Evolutionary conservation across 2,888 invertebrate genomes (phyloP).

Genomic region (Esperia sulphurella): DNA sequence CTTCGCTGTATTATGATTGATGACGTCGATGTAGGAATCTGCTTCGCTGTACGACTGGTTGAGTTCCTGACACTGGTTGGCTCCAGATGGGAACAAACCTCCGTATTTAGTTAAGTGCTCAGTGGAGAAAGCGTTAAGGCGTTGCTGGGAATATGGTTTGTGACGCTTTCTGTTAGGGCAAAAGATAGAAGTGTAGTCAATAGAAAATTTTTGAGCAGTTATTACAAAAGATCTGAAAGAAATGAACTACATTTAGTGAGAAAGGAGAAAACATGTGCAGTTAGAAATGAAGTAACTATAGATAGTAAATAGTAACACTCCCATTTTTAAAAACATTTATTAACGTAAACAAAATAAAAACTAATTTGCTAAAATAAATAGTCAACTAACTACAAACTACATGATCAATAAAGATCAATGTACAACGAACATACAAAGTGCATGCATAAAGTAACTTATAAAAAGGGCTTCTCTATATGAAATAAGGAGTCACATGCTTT

Average conservation of each 20-base stretch:
- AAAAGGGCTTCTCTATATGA: slow-evolving; percentile 35
- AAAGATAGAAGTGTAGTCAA: slow-evolving; percentile 57
- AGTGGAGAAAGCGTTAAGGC: slow-evolving; percentile 74
- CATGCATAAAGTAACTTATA: slow-evolving; percentile 7
- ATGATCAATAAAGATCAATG: slow-evolving; percentile 3
- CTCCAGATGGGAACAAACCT: slow-evolving; percentile 70
- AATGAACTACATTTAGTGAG: neutral
- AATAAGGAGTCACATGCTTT: slow-evolving; percentile 63
- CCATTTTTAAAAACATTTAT: slow-evolving; percentile 5
- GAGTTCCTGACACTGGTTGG: slow-evolving; percentile 69
- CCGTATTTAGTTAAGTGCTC: slow-evolving; percentile 74
- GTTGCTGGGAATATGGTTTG: slow-evolving; percentile 77
- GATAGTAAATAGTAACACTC: slow-evolving; percentile 1
- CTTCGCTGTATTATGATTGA: slow-evolving; percentile 55
- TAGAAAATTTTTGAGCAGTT: slow-evolving; percentile 24
- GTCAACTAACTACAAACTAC: slow-evolving; percentile 8
- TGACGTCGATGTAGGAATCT: slow-evolving; percentile 70
- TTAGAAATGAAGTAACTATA: neutral
- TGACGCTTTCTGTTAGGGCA: slow-evolving; percentile 72
- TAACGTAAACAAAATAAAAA: slow-evolving; percentile 1
- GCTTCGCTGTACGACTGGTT: slow-evolving; percentile 73
- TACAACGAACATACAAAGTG: slow-evolving; percentile 1
- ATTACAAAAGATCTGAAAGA: slow-evolving; percentile 6
- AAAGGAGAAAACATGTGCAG: neutral
- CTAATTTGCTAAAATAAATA: slow-evolving; percentile 10